Percentiles rank a stretch among this genome's conserved stretches.
phyloP scores from a whole-genome alignment of 2,113 vertebrate genomes.

The Bubo blakistoni region DNA sequence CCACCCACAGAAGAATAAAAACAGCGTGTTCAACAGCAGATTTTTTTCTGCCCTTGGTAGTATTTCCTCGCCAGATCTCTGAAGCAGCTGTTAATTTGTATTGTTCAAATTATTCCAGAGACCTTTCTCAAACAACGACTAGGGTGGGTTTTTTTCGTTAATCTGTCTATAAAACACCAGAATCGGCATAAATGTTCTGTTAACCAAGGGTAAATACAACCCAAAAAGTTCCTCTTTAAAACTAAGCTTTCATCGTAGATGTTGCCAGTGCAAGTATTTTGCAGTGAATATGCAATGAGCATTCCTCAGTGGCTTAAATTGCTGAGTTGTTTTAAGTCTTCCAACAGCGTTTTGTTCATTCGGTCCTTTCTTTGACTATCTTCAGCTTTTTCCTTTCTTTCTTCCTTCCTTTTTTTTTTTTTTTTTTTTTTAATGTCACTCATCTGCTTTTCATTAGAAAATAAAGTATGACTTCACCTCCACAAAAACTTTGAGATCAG shows the following conservation, averaged over 20 bases:
- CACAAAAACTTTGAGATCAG: neutral
- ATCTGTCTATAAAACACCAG: neutral
- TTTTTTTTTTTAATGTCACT: neutral
- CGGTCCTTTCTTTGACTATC: neutral
- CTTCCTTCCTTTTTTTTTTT: neutral
- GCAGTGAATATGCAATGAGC: neutral
- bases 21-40: neutral
- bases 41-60: neutral
- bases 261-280: slow-evolving; percentile 36
- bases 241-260: neutral
- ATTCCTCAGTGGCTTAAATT: slow-evolving; percentile 39
- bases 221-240: neutral
- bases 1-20: slow-evolving; percentile 43
- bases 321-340: slow-evolving; percentile 10
- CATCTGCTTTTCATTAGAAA: slow-evolving; percentile 57
- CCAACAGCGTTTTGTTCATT: neutral
- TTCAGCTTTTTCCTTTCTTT: neutral
- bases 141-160: neutral
- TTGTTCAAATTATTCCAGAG: neutral
- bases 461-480: slow-evolving; percentile 38
- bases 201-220: neutral
- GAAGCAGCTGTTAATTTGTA: slow-evolving; percentile 34
- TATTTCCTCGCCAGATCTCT: neutral
- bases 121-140: neutral
- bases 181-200: neutral